Conservation (phyloP, 2,797 vertebrate species). For the Rhinoraja longicauda region DNA sequence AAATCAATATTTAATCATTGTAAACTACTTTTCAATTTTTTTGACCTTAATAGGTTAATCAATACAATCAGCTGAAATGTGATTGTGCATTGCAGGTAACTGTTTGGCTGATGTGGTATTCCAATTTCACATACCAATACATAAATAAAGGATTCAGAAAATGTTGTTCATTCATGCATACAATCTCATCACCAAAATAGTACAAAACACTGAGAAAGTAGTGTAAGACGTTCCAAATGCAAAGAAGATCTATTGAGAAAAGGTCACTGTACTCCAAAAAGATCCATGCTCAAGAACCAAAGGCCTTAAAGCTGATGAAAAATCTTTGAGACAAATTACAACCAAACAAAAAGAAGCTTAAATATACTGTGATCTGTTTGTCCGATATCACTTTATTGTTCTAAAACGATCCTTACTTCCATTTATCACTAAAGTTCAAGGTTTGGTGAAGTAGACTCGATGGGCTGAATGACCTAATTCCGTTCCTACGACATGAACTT, state of each 20-base stretch:
- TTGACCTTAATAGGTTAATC: conserved; percentile 14
- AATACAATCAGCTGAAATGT: conserved; percentile 27
- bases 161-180: not conserved
- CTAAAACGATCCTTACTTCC: no score
- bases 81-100: not conserved
- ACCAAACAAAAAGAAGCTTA: no score
- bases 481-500: no score
- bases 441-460: no score
- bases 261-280: not conserved
- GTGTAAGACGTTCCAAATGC: not conserved
- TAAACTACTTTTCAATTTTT: conserved; percentile 28
- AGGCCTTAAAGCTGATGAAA: no score
- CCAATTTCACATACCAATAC: not conserved
- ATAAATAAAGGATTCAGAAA: not conserved
- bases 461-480: no score
- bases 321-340: no score
- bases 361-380: no score
- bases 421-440: no score
- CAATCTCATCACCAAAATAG: not conserved
- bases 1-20: conserved; percentile 34
- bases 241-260: not conserved
- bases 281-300: no score
- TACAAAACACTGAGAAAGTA: not conserved
- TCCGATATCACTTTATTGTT: no score
- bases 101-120: not conserved